Evolutionary conservation across 2,113 vertebrate genomes (phyloP).

Genomic region (Bufo bufo): DNA sequence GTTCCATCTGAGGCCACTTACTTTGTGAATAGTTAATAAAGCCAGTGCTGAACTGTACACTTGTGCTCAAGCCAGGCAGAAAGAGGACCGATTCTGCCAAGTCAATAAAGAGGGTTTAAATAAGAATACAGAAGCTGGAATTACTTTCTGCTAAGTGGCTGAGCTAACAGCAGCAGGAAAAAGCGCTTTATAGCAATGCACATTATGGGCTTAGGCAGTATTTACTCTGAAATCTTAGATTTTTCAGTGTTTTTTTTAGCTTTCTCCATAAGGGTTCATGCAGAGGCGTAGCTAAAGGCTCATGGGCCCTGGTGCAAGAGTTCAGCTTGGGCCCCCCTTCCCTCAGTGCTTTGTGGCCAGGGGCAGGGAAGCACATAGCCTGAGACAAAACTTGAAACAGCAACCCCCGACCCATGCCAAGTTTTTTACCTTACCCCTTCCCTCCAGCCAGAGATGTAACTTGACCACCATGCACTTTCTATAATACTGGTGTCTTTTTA

Average conservation of each 20-base stretch:
- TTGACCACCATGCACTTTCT: too few relatives aligned
- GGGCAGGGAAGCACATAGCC: too few relatives aligned
- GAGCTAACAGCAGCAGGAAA: constrained; percentile 22
- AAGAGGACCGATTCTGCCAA: constrained; percentile 8
- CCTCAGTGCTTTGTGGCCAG: too few relatives aligned
- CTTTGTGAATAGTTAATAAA: constrained; percentile 21
- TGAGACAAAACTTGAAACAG: too few relatives aligned
- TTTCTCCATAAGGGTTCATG: not conserved
- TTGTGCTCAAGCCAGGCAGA: constrained; percentile 24
- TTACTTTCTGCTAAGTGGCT: constrained; percentile 14
- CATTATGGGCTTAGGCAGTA: not conserved
- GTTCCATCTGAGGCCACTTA: not conserved
- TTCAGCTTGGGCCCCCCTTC: too few relatives aligned
- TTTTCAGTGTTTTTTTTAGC: not conserved
- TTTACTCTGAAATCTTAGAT: constrained; percentile 7
- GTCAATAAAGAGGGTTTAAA: constrained; percentile 38
- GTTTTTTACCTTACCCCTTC: too few relatives aligned
- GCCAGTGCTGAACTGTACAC: constrained; percentile 24
- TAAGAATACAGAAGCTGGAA: constrained; percentile 15
- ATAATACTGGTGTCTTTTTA: too few relatives aligned
- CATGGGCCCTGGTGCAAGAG: too few relatives aligned
- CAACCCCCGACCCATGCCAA: too few relatives aligned
- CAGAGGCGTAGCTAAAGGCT: not conserved
- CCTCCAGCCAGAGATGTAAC: too few relatives aligned
- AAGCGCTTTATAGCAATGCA: not conserved